phyloP scores from a whole-genome alignment of 2,797 vertebrate species.

The Rhabdophis nuchalis region DNA sequence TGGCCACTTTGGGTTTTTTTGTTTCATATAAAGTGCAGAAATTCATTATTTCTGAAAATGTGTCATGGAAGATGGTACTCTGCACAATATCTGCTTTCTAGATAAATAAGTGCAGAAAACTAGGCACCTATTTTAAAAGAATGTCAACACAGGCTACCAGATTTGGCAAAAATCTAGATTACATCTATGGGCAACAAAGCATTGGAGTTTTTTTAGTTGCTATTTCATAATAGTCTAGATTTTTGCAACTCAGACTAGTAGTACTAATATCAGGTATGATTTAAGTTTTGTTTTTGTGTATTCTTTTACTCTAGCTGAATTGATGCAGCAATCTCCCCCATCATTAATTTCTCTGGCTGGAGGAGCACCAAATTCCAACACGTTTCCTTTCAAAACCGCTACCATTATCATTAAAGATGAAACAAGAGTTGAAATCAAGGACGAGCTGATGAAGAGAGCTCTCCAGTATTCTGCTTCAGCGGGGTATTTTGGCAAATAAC shows the following conservation, averaged over 20 bases:
- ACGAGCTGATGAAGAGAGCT: constrained; percentile 82
- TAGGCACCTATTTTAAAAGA: neutral
- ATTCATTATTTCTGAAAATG: neutral
- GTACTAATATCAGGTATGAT: constrained; percentile 16
- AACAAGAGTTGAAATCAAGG: constrained; percentile 72
- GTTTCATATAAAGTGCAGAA: neutral
- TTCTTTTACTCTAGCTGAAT: constrained; percentile 73
- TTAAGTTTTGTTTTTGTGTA: neutral
- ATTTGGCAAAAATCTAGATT: neutral
- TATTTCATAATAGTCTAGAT: neutral
- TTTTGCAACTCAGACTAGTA: neutral
- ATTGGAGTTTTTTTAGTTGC: neutral
- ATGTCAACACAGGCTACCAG: neutral
- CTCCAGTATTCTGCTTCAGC: constrained; percentile 86
- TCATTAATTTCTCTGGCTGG: constrained; percentile 87
- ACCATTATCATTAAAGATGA: constrained; percentile 75
- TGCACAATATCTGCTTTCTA: neutral
- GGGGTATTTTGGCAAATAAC: constrained; percentile 73
- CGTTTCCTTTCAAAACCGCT: constrained; percentile 87
- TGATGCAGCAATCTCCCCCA: constrained; percentile 77
- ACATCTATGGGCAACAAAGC: neutral
- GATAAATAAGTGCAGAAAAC: neutral
- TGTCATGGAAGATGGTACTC: neutral
- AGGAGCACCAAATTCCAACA: constrained; percentile 84
- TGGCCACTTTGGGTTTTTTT: too few relatives aligned